Evolutionary conservation across 1,140 invertebrate species (phyloP).

Genomic region (Cyclina sinensis): DNA sequence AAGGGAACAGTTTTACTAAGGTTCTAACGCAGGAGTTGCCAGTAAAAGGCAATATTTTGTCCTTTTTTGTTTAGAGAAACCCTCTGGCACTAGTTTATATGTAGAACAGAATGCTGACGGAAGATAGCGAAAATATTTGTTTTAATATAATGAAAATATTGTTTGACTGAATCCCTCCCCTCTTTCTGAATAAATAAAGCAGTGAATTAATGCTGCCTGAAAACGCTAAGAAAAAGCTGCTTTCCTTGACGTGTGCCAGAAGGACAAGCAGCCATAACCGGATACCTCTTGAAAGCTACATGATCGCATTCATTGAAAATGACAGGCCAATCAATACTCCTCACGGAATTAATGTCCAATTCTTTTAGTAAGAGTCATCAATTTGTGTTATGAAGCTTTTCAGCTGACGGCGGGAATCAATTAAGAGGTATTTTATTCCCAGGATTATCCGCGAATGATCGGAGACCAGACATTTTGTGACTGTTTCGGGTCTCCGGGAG

Average conservation of each 20-base stretch:
- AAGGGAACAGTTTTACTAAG: too few relatives aligned
- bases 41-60: too few relatives aligned
- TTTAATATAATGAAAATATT: too few relatives aligned
- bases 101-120: too few relatives aligned
- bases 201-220: too few relatives aligned
- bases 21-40: too few relatives aligned
- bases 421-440: conserved; percentile 69
- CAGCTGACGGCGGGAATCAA: conserved; percentile 67
- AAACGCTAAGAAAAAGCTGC: too few relatives aligned
- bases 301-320: conserved; percentile 55
- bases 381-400: conserved; percentile 68
- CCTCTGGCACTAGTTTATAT: too few relatives aligned
- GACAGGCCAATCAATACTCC: conserved; percentile 36
- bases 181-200: too few relatives aligned
- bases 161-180: too few relatives aligned
- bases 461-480: conserved; percentile 58
- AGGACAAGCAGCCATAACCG: conserved; percentile 24
- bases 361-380: conserved; percentile 66
- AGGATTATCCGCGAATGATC: conserved; percentile 63
- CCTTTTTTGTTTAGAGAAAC: too few relatives aligned
- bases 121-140: too few relatives aligned
- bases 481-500: conserved; percentile 42
- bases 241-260: background rate
- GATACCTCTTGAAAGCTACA: conserved; percentile 12
- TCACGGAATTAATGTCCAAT: conserved; percentile 65